Base-by-base conservation (phyloP, 2,797 vertebrate species). In the Sebastes nivosus region DNA sequence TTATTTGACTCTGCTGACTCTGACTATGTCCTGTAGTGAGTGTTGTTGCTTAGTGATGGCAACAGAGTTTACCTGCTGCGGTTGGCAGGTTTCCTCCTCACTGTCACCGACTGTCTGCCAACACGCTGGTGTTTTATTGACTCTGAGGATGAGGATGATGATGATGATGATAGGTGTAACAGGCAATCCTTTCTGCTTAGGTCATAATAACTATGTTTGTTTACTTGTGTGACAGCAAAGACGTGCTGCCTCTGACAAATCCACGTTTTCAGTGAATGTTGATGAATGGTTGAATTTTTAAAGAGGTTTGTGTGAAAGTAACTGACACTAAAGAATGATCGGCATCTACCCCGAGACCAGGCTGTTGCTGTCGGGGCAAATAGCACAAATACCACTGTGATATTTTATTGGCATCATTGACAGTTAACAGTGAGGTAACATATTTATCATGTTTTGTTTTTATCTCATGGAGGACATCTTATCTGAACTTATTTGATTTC, bases 21-120 rank as follows among this genome's bases (percentile, higher is more conserved):
- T 18, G 42, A 46, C 8, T 29, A 29, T 29, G 27, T 16, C 1
- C 6, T 8, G 61, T 22, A 4, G 50, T 10, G 34, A 29, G 72
- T 27, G 20, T 30, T 5, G 73, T 77, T 59, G 65, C 68, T 2
- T 70, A 25, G 77, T 3, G 4, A 71, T 52, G 0, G 27, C 68
- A 54, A n/a, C 68, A 54, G 32, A 29, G 75, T 71, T 79, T 58
- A 71, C 36, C 50, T 72, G 64, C 50, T 72, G 64, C 24, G 54
- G 46, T 59, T 29, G 36, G 64, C 75, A n/a, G 79, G 57, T 81
- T 63, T 50, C 22, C 24, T 61, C 59, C 20, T 10, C 13, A 0
- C 36, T 18, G 16, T 24, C 32, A 8, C 29, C 11, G 30, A 32
- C 67, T 27, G 66, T 18, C 42, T 52, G 50, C 8, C 20, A 52